Conservation (phyloP, 2,797 vertebrate species). For the Chiloscyllium punctatum region DNA sequence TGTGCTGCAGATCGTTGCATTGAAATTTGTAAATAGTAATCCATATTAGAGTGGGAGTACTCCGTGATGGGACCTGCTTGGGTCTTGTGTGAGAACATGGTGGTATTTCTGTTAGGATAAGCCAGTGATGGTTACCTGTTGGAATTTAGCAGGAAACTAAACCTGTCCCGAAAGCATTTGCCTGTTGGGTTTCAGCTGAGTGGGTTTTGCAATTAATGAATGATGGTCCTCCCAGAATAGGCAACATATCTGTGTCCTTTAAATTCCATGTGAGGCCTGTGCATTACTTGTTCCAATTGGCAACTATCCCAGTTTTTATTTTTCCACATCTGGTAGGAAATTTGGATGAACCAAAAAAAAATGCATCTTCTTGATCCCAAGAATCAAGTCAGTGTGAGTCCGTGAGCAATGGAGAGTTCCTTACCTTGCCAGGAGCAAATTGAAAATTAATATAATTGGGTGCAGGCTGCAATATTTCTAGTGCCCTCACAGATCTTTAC, state of each 20-base stretch:
- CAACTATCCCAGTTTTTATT: not conserved
- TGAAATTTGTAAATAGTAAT: not conserved
- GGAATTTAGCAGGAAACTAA: not conserved
- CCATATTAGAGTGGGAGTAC: not conserved
- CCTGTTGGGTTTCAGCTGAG: not conserved
- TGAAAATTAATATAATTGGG: not conserved
- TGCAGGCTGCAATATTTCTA: not conserved
- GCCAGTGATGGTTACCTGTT: not conserved
- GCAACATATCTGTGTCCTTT: not conserved
- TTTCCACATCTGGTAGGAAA: conserved; percentile 18
- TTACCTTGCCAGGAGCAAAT: not conserved
- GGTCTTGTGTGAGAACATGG: no score
- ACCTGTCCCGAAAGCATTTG: not conserved
- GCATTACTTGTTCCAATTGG: not conserved
- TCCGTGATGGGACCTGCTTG: not conserved
- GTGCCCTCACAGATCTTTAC: not conserved
- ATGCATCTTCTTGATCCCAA: not conserved
- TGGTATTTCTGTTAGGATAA: not conserved
- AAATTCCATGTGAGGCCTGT: not conserved
- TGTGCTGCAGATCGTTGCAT: not conserved
- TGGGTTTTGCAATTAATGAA: not conserved
- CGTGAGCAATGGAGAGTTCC: not conserved
- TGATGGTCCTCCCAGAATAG: not conserved
- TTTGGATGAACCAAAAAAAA: not conserved
- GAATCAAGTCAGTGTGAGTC: not conserved